These are phyloP conservation scores for Scrobipalpa costella DNA, from an alignment of 2,888 invertebrate genomes.

Conservation along the genomic window DNA sequence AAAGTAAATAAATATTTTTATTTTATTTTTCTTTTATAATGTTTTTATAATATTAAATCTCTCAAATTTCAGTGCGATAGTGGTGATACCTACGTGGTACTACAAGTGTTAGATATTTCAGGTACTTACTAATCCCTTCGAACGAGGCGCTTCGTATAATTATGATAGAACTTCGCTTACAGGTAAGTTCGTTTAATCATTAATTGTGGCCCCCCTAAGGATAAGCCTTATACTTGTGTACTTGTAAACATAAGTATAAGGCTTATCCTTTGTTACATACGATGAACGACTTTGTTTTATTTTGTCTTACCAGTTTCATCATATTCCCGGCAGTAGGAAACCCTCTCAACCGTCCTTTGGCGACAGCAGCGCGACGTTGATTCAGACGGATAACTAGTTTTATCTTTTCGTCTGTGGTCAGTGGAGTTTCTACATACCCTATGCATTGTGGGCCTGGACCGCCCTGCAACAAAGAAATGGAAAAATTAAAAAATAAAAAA, in stretches of 20 bases:
- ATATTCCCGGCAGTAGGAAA: slow-evolving; percentile 64
- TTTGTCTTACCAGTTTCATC: slow-evolving; percentile 67
- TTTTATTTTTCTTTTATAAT: too few species aligned
- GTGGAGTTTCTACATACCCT: slow-evolving; percentile 55
- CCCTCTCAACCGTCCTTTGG: slow-evolving; percentile 51
- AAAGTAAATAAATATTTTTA: too few species aligned
- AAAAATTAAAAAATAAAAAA: too few species aligned
- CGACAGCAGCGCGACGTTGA: slow-evolving; percentile 58
- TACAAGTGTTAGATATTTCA: neutral
- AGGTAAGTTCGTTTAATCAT: too few species aligned
- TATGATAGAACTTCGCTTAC: too few species aligned
- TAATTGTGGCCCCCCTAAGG: too few species aligned
- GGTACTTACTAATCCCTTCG: neutral
- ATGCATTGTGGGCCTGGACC: slow-evolving; percentile 55
- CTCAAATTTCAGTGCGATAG: neutral
- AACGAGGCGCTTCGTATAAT: too few species aligned
- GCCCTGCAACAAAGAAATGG: slow-evolving; percentile 42
- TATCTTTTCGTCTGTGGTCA: slow-evolving; percentile 53
- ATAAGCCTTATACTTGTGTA: too few species aligned
- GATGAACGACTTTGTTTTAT: too few species aligned
- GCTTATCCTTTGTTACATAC: too few species aligned
- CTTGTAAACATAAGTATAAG: too few species aligned
- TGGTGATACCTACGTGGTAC: slow-evolving; percentile 1
- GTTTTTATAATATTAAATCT: neutral
- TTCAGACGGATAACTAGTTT: slow-evolving; percentile 61